Evolutionary conservation across 2,797 vertebrate genomes (phyloP).

Genomic region (Poliocrania exsul): DNA sequence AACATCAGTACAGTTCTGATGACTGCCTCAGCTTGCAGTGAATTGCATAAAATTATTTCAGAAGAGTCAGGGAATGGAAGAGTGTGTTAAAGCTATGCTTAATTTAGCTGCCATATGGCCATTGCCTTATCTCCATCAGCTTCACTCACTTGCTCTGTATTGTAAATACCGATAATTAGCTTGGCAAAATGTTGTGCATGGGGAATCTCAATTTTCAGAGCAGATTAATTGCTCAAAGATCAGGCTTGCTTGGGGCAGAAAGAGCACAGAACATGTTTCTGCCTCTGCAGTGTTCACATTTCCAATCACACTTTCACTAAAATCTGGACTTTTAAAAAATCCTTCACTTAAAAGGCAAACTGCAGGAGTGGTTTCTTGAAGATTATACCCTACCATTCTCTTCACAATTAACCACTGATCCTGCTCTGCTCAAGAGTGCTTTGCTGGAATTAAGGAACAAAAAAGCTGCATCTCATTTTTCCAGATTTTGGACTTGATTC

Average conservation of each 20-base stretch:
- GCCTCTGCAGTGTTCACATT: not conserved
- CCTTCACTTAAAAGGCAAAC: not conserved
- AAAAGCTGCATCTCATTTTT: not conserved
- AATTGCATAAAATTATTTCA: not conserved
- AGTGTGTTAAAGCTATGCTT: slow-evolving; percentile 38
- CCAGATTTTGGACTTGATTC: not conserved
- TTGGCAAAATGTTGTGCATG: slow-evolving; percentile 31
- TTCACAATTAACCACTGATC: not conserved
- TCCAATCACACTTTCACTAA: not conserved
- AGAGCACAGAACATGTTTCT: slow-evolving; percentile 3
- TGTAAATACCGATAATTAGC: slow-evolving; percentile 62
- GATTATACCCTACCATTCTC: not conserved
- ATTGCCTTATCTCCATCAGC: slow-evolving; percentile 18
- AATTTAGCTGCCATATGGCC: slow-evolving; percentile 62
- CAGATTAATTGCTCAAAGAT: slow-evolving; percentile 49
- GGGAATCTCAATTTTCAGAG: slow-evolving; percentile 56
- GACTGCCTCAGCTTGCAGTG: not conserved
- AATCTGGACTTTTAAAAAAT: not conserved
- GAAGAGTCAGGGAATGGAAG: not conserved
- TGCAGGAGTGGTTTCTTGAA: not conserved
- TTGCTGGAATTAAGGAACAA: not conserved
- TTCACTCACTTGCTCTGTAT: slow-evolving; percentile 26
- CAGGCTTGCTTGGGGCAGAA: slow-evolving; percentile 6
- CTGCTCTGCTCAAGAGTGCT: not conserved
- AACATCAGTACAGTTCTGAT: not conserved